These are phyloP conservation scores for Philaenus spumarius DNA, from an alignment of 1,140 invertebrate species.

Conservation along the genomic window DNA sequence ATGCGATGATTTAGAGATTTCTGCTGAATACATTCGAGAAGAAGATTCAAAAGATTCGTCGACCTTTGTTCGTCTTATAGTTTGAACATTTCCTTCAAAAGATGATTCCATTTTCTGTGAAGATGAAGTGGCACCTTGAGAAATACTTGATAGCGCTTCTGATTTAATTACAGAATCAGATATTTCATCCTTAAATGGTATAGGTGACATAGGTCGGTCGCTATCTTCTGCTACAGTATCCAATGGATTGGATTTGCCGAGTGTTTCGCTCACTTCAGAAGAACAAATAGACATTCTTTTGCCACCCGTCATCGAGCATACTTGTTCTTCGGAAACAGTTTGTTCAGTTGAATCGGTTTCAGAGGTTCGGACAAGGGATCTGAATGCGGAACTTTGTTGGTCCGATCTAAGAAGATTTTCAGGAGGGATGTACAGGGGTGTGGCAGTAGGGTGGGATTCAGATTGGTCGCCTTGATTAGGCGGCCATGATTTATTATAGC, in stretches of 20 bases:
- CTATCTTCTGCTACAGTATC: neutral
- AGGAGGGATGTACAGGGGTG: slow-evolving; percentile 5
- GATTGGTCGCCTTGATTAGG: neutral
- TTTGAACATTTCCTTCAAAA: slow-evolving; percentile 9
- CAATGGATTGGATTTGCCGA: neutral
- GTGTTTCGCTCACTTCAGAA: slow-evolving; percentile 23
- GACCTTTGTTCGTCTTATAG: slow-evolving; percentile 8
- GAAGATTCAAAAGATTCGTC: slow-evolving; percentile 9
- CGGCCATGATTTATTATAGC: slow-evolving; percentile 1
- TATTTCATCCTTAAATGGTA: slow-evolving; percentile 9
- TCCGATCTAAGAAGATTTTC: neutral
- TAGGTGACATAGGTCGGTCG: slow-evolving; percentile 17
- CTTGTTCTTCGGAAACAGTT: too few relatives aligned
- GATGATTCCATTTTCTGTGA: slow-evolving; percentile 4
- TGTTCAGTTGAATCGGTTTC: too few relatives aligned
- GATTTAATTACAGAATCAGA: neutral
- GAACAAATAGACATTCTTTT: slow-evolving; percentile 30
- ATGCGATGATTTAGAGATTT: neutral
- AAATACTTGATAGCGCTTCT: neutral
- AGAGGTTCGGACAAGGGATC: too few relatives aligned
- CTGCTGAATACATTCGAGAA: slow-evolving; percentile 3
- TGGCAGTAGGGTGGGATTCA: neutral
- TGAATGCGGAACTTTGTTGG: too few relatives aligned
- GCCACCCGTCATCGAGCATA: too few relatives aligned
- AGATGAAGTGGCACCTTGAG: neutral